phyloP scores from a whole-genome alignment of 1,140 invertebrate species.

The Temnothorax longispinosus region DNA sequence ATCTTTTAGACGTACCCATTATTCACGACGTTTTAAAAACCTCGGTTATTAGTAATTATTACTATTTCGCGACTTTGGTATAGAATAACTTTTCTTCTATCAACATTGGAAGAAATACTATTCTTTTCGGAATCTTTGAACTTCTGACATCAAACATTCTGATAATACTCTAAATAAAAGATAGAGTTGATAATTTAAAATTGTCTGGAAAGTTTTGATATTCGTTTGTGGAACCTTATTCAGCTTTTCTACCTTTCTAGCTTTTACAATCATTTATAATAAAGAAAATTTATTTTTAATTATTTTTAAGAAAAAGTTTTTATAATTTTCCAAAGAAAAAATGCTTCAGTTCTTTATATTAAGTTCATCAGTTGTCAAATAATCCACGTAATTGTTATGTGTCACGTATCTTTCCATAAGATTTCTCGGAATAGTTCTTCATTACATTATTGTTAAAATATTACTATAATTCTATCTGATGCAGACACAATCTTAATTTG shows the following conservation, averaged over 20 bases:
- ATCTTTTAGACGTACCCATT: slow-evolving; percentile 14
- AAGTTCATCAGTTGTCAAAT: neutral
- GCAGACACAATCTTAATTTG: neutral
- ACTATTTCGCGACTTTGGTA: neutral
- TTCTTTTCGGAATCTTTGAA: neutral
- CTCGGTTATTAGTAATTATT: neutral
- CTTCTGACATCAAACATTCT: neutral
- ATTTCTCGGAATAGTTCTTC: neutral
- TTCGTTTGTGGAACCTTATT: neutral
- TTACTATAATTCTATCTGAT: neutral
- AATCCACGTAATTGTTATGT: neutral
- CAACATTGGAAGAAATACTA: neutral
- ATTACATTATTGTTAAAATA: neutral
- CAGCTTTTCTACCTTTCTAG: neutral
- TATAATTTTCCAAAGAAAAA: neutral
- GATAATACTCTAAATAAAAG: neutral
- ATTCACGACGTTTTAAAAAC: neutral
- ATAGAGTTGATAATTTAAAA: neutral
- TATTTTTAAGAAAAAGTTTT: neutral
- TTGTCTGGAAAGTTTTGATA: neutral
- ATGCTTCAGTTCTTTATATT: neutral
- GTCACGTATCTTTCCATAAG: neutral
- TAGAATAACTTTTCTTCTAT: neutral
- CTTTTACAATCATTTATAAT: neutral
- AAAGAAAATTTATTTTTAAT: neutral